These are phyloP conservation scores for Tribolium freemani DNA, from an alignment of 2,888 invertebrate genomes.

Conservation along the genomic window DNA sequence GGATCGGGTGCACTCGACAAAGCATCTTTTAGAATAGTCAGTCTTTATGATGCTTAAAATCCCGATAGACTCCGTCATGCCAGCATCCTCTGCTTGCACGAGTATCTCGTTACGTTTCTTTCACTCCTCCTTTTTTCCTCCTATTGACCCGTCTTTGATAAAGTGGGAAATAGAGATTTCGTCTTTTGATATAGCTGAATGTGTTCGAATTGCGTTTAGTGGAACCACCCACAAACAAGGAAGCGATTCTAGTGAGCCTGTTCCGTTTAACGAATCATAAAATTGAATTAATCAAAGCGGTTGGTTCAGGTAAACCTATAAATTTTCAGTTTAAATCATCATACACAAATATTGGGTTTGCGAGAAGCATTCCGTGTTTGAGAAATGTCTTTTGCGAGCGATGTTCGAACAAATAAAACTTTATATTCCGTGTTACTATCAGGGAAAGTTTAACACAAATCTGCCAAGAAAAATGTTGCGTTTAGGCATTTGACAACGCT, in stretches of 20 bases:
- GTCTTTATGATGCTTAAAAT: slow-evolving; percentile 10
- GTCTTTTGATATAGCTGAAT: slow-evolving; percentile 3
- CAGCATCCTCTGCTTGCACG: not conserved
- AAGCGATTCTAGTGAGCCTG: not conserved
- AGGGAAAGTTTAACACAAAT: slow-evolving; percentile 2
- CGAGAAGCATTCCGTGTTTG: not conserved
- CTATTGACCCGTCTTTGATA: slow-evolving; percentile 5
- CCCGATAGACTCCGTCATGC: not conserved
- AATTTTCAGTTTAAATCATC: slow-evolving; percentile 1
- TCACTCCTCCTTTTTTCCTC: not conserved
- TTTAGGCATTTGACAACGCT: slow-evolving; percentile 3
- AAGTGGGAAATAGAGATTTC: slow-evolving; percentile 13
- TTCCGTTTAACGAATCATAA: slow-evolving; percentile 3
- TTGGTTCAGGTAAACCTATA: slow-evolving; percentile 3
- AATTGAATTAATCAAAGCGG: not conserved
- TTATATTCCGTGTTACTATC: slow-evolving; percentile 22
- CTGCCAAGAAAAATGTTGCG: slow-evolving; percentile 25
- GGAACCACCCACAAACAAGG: not conserved
- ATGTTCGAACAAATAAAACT: slow-evolving; percentile 24
- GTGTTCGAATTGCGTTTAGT: slow-evolving; percentile 12
- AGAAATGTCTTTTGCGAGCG: slow-evolving; percentile 7
- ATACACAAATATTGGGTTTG: slow-evolving; percentile 6
- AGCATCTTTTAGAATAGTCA: slow-evolving; percentile 8
- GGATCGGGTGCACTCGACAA: not conserved
- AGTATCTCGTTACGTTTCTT: slow-evolving; percentile 21